Percentiles rank a stretch among this genome's conserved stretches.
These are phyloP conservation scores for Tetheella fluctuosa DNA, from an alignment of 2,888 invertebrate species.

Conservation along the genomic window DNA sequence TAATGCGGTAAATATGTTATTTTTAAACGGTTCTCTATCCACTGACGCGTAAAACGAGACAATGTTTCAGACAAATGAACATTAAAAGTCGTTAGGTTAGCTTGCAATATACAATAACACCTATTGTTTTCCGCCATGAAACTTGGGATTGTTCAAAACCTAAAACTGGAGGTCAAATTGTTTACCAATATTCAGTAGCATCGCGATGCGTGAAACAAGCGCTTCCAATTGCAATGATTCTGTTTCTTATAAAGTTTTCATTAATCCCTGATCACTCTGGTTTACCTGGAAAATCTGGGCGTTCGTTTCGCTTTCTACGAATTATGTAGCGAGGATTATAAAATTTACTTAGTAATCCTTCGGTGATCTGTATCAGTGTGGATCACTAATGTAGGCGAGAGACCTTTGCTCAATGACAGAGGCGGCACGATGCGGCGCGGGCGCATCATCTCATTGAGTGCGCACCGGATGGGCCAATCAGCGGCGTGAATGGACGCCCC, in stretches of 20 bases:
- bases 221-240: slow-evolving; percentile 9
- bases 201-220: slow-evolving; percentile 8
- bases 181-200: not conserved
- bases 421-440: slow-evolving; percentile 60
- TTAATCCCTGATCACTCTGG: no score
- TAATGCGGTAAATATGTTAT: slow-evolving; percentile 71
- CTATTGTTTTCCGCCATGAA: not conserved
- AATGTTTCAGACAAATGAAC: slow-evolving; percentile 40
- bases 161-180: not conserved
- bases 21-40: slow-evolving; percentile 62
- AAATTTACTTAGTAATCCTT: slow-evolving; percentile 46
- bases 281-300: no score
- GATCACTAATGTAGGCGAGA: slow-evolving; percentile 80
- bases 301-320: slow-evolving; percentile 29
- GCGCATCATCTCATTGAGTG: slow-evolving; percentile 83
- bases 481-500: slow-evolving; percentile 83
- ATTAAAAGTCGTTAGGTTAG: slow-evolving; percentile 20
- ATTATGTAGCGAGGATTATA: slow-evolving; percentile 27
- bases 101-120: not conserved
- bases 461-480: slow-evolving; percentile 84
- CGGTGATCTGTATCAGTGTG: slow-evolving; percentile 54
- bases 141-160: slow-evolving; percentile 1
- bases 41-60: slow-evolving; percentile 62
- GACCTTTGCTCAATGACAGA: slow-evolving; percentile 81
- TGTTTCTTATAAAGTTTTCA: slow-evolving; percentile 21